Evolutionary conservation across 37 sponge, comb jelly and placozoan species (phyloP), one percentile per base, ranked within the genome.

Genomic region (Ephydatia muelleri): DNA sequence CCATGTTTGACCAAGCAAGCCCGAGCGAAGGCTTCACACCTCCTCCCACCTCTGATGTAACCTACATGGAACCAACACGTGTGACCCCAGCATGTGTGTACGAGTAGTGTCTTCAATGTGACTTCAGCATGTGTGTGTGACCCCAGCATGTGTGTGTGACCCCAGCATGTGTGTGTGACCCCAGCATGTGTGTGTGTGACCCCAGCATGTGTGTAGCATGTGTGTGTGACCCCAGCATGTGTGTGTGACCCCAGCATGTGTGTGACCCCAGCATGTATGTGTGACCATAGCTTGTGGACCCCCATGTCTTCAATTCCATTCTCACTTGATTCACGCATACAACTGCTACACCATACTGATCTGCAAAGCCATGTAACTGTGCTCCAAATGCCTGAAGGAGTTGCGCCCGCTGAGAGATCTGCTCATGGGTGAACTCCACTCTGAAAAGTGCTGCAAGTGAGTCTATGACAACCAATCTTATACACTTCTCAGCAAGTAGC

Each of bases 381-480:
- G 77, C 68, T 13, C 95, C 95, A 83, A 95, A 89, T 0, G 87
- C 77, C 26, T 71, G 66, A 70, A 97, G 79, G 22, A 83, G 78
- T 28, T 84, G 33, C 3, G 98, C 96, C 57, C 93, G 81, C 66
- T 85, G 47, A 31, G 77, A 49, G 1, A 73, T 79, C 70, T 90
- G 86, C 0, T 74, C 38, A n/a, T 65, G 48, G 25, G 40, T 39
- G 67, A 84, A 95, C 72, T 97, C 98, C 28, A 89, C 91, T 36
- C 98, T 68, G 34, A 93, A 92, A 11, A 95, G 78, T 32, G 94
- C 96, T 38, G 98, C 98, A 30, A 97, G 77, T 2, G 98, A 97
- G 76, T 97, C 98, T 23, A 97, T 82, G 22, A 97, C 43, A 4
- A 97, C 65, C 72, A 97, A 88, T 36, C 83, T 84, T 22, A 97